Evolutionary conservation across 2,888 invertebrate species (phyloP), one percentile per base, ranked within the genome.

Genomic region (Cheilosia impressa): DNA sequence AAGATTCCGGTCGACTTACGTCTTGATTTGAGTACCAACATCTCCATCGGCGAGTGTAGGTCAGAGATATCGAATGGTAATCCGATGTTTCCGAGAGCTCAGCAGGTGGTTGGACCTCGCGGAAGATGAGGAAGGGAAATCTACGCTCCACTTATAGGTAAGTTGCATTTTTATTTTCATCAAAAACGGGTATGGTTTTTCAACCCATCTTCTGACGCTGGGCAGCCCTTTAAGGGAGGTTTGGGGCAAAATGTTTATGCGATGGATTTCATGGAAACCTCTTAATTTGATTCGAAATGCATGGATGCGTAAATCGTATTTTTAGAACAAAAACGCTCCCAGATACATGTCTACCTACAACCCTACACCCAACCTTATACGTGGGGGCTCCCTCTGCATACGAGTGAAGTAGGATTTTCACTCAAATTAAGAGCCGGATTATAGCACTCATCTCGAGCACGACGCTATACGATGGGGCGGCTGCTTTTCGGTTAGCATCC

Each of bases 361-460:
- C 17, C 17, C 19, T 52, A 24, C 5, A 15, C 13, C 22, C 5
- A 52, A 13, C 22, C 31, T 27, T n/a, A 27, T 4, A 5, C 24
- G 6, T 4, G 10, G 13, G n/a, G 31, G 58, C 65, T 17, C 22
- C n/a, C 15, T 60, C 52, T 52, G 52, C 6, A 27, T 71, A 66
- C 69, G 72, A 77, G 80, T 76, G 72, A 68, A 77, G 60, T 71
- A 47, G 85, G 80, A 85, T 85, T 85, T 76, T 77, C 80, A 81
- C 76, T 81, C 85, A 85, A 81, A 85, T 81, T 81, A 77, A 85
- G 76, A 81, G 85, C 80, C 57, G 85, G 85, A 85, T 85, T 85
- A 85, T 85, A 62, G 45, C 72, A 85, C 85, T 85, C 79, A 71
- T 79, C 84, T 79, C 68, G 47, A 47, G 68, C 79, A 68, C 73